Evolutionary conservation across 2,797 vertebrate species (phyloP).

Genomic region (Loris lydekkerianus): DNA sequence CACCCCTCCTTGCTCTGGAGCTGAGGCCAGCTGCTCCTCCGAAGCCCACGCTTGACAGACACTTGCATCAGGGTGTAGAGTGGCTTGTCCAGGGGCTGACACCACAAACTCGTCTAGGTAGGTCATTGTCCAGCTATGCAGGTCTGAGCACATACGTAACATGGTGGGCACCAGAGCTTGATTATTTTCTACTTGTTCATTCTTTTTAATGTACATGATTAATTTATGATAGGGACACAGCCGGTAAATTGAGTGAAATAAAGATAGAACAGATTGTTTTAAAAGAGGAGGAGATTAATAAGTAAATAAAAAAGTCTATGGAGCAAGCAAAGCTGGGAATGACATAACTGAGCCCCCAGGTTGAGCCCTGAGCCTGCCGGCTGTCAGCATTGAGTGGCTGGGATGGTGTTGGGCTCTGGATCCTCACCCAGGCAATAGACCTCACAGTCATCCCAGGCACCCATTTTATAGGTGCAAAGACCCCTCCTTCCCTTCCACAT

Average conservation of each 20-base stretch:
- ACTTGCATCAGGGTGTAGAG: background rate
- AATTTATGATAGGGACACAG: background rate
- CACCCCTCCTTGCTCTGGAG: background rate
- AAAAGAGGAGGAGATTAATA: background rate
- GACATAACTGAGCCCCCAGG: background rate
- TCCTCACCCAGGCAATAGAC: too few relatives aligned
- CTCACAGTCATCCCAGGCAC: background rate
- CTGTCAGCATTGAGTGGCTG: background rate
- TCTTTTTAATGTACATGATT: background rate
- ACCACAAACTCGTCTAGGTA: background rate
- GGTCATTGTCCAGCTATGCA: background rate
- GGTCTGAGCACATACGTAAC: background rate
- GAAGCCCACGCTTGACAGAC: background rate
- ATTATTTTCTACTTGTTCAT: background rate
- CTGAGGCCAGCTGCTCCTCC: background rate
- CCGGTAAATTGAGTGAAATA: background rate
- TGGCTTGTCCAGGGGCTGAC: background rate
- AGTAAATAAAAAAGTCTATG: background rate
- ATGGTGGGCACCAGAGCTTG: rapidly evolving
- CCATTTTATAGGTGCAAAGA: too few relatives aligned
- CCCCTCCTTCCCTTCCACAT: background rate
- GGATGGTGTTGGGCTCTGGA: background rate
- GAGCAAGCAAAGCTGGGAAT: background rate
- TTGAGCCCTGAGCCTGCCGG: background rate
- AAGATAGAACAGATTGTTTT: background rate